phyloP scores from a whole-genome alignment of 1,140 invertebrate species.

The Orius insidiosus region DNA sequence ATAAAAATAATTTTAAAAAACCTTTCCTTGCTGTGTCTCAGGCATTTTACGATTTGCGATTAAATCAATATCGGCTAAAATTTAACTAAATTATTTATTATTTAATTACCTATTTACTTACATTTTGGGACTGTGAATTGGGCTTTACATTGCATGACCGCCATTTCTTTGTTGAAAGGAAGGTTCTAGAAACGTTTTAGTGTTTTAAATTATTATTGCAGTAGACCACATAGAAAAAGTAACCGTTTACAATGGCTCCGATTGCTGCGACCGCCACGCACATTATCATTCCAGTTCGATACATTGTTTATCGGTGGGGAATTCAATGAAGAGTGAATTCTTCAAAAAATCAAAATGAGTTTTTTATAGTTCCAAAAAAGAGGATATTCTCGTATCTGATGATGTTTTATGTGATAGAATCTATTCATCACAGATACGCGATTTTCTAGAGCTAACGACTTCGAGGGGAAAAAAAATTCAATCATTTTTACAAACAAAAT shows the following conservation, averaged over 20 bases:
- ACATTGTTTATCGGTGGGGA: too few species aligned
- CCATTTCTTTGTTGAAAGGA: neutral
- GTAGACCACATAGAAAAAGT: neutral
- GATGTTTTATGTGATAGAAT: too few species aligned
- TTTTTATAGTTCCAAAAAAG: too few species aligned
- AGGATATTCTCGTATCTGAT: too few species aligned
- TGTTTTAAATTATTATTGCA: neutral
- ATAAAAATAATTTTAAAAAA: neutral
- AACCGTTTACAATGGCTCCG: neutral
- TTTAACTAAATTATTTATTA: neutral
- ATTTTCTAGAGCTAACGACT: too few species aligned
- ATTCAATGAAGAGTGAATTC: too few species aligned
- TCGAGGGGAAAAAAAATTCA: neutral
- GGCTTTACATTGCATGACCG: neutral
- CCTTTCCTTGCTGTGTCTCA: slow-evolving; percentile 1
- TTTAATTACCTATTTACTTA: neutral
- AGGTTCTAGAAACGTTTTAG: neutral
- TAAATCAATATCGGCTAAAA: slow-evolving; percentile 1
- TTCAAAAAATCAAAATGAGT: too few species aligned
- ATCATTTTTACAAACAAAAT: neutral
- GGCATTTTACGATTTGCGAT: slow-evolving; percentile 4
- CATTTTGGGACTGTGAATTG: neutral
- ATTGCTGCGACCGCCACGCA: too few species aligned
- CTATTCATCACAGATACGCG: too few species aligned
- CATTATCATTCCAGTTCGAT: too few species aligned